phyloP scores from a whole-genome alignment of 2,797 vertebrate genomes.

The Molossus molossus region DNA sequence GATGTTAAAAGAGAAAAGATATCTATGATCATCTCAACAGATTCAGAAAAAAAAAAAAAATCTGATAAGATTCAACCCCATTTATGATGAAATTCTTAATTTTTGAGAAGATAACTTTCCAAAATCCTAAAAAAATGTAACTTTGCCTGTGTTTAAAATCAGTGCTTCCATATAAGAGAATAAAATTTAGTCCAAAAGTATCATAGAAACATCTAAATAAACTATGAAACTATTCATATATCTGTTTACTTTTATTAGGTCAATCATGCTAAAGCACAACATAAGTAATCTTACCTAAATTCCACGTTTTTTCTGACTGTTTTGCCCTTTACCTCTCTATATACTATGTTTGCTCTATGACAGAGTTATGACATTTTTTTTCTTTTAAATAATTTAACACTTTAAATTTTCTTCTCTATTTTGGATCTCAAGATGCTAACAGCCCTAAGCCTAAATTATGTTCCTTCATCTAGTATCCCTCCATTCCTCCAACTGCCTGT shows the following conservation, averaged over 20 bases:
- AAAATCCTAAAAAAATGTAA: neutral
- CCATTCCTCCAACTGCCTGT: neutral
- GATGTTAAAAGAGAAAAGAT: slow-evolving; percentile 28
- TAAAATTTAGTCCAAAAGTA: slow-evolving; percentile 10
- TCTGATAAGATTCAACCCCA: slow-evolving; percentile 20
- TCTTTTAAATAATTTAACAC: neutral
- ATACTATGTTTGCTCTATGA: neutral
- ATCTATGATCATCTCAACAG: neutral
- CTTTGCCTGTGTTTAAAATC: neutral
- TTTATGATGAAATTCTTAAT: neutral
- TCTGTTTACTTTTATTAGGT: neutral
- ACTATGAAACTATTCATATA: neutral
- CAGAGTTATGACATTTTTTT: neutral
- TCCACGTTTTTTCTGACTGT: neutral
- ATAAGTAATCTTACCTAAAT: neutral
- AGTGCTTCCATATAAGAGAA: neutral
- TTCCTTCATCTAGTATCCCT: neutral
- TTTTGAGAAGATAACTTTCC: slow-evolving; percentile 10
- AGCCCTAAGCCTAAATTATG: neutral
- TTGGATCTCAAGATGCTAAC: neutral
- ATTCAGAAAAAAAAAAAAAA: slow-evolving; percentile 28
- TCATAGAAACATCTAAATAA: neutral
- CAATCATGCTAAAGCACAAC: neutral
- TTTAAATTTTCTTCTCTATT: slow-evolving; percentile 34
- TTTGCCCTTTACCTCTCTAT: neutral